Evolutionary conservation across 2,113 vertebrate species (phyloP).

Genomic region (Telmatochromis sp.): DNA sequence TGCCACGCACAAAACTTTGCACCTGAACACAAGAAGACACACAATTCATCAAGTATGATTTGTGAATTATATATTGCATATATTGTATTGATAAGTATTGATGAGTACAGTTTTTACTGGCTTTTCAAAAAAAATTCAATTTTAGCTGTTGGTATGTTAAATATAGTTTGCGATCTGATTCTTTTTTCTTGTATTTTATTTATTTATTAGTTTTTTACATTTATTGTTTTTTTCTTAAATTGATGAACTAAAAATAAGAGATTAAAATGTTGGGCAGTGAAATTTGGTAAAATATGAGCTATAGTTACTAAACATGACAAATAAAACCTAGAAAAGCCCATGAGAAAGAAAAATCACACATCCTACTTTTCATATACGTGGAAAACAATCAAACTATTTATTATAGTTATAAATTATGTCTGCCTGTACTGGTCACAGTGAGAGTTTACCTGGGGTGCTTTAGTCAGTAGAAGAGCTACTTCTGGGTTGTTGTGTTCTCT

Average conservation of each 20-base stretch:
- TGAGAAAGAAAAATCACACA: background rate
- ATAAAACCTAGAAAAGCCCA: background rate
- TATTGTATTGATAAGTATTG: background rate
- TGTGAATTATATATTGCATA: background rate
- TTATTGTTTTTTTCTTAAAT: background rate
- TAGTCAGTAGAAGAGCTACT: constrained; percentile 89
- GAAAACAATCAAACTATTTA: background rate
- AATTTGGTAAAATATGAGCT: background rate
- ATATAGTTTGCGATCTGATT: background rate
- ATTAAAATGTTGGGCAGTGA: background rate
- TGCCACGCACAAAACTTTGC: constrained; percentile 86
- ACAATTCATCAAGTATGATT: background rate
- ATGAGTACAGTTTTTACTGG: background rate
- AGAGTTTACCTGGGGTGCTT: constrained; percentile 85
- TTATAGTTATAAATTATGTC: background rate
- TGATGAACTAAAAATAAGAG: background rate
- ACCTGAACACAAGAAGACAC: constrained; percentile 58
- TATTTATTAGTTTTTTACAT: background rate
- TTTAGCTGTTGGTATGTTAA: background rate
- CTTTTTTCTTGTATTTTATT: background rate
- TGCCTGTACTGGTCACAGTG: background rate
- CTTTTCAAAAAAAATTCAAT: background rate
- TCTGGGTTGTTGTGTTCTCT: constrained; percentile 88
- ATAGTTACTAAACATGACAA: background rate
- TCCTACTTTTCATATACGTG: background rate